These are phyloP conservation scores for Argopecten irradians DNA, from an alignment of 1,140 invertebrate species.

Conservation along the genomic window DNA sequence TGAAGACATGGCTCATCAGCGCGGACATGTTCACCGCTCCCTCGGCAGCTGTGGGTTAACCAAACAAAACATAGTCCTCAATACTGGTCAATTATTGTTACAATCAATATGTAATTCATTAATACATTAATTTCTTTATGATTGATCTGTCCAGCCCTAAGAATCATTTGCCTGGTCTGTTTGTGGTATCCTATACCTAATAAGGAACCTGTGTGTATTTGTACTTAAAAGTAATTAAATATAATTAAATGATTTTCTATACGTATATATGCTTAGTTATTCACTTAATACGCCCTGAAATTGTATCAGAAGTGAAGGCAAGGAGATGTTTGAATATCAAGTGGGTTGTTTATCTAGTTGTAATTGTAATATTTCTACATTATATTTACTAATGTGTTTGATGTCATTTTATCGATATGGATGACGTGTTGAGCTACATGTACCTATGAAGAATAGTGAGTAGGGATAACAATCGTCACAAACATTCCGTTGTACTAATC, in stretches of 20 bases:
- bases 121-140: background rate
- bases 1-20: slow-evolving; percentile 44
- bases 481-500: no score
- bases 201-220: background rate
- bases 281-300: background rate
- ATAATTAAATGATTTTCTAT: background rate
- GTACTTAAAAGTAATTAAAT: background rate
- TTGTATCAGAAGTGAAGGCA: background rate
- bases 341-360: background rate
- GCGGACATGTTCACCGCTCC: slow-evolving; percentile 27
- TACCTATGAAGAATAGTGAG: no score
- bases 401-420: background rate
- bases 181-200: background rate
- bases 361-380: background rate
- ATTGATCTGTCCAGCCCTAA: background rate
- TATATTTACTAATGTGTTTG: background rate
- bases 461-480: no score
- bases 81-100: background rate
- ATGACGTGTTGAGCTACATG: background rate
- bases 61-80: background rate
- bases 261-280: background rate
- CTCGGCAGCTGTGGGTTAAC: background rate
- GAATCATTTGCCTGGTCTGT: background rate
- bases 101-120: background rate
- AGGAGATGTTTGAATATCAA: background rate